Evolutionary conservation across 2,797 vertebrate species (phyloP).

Genomic region (Pteropus rufus): DNA sequence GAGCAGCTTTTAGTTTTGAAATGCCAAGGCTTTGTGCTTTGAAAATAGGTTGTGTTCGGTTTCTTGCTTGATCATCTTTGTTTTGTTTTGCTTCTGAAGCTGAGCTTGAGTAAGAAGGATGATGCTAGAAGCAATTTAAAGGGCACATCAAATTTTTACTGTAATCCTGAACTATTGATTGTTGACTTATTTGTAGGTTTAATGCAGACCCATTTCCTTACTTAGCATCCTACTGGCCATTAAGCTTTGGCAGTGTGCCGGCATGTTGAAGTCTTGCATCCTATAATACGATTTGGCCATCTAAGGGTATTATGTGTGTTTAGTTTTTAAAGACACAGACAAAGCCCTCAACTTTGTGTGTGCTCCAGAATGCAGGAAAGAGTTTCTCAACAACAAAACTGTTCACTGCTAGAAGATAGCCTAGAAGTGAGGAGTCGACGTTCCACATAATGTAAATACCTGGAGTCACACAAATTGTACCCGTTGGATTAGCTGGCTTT

Average conservation of each 20-base stretch:
- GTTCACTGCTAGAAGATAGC: slow-evolving; percentile 22
- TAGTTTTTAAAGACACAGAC: slow-evolving; percentile 74
- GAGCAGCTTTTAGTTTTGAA: slow-evolving; percentile 52
- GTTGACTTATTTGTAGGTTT: slow-evolving; percentile 85
- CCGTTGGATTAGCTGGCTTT: neutral
- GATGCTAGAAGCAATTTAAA: slow-evolving; percentile 75
- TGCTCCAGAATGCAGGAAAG: slow-evolving; percentile 53
- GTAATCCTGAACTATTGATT: slow-evolving; percentile 83
- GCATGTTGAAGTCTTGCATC: slow-evolving; percentile 76
- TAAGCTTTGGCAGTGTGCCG: slow-evolving; percentile 80
- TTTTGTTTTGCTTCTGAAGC: slow-evolving; percentile 68
- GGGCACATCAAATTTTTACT: slow-evolving; percentile 79
- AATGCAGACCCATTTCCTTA: slow-evolving; percentile 85
- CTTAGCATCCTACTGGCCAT: slow-evolving; percentile 83
- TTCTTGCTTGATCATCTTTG: slow-evolving; percentile 62
- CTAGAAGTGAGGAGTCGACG: neutral
- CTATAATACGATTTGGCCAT: slow-evolving; percentile 79
- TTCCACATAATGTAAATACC: neutral
- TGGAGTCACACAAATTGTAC: neutral
- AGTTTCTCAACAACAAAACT: slow-evolving; percentile 53
- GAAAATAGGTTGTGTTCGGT: slow-evolving; percentile 62
- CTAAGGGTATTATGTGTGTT: slow-evolving; percentile 77
- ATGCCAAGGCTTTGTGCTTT: slow-evolving; percentile 57
- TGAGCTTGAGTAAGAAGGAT: slow-evolving; percentile 65
- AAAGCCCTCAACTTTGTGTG: slow-evolving; percentile 68